Percentiles rank a stretch among this genome's conserved stretches.
These are phyloP conservation scores for Conus betulinus DNA, from an alignment of 1,140 invertebrate genomes.

Conservation along the genomic window DNA sequence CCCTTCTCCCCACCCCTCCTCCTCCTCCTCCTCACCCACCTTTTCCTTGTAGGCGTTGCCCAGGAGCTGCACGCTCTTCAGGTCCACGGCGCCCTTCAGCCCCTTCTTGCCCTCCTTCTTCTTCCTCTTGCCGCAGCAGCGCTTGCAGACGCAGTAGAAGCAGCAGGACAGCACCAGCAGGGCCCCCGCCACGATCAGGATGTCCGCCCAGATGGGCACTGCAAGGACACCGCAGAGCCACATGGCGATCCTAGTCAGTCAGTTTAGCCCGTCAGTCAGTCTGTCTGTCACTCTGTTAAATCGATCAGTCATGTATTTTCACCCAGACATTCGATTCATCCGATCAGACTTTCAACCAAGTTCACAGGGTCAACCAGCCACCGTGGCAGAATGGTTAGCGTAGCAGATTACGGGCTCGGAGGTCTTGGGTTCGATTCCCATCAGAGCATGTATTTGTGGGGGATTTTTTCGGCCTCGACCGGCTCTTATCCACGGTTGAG, in stretches of 20 bases:
- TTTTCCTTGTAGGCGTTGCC: slow-evolving; percentile 97
- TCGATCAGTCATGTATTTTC: no score
- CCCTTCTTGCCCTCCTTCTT: slow-evolving; percentile 88
- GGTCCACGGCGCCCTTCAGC: slow-evolving; percentile 93
- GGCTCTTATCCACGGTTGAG: no score
- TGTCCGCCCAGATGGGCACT: slow-evolving; percentile 74
- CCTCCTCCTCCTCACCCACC: slow-evolving; percentile 78
- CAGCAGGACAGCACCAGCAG: slow-evolving; percentile 88
- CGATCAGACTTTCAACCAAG: no score
- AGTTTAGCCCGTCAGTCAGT: not conserved
- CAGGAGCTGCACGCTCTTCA: slow-evolving; percentile 96
- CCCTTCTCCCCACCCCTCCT: slow-evolving; percentile 80
- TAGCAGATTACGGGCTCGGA: no score
- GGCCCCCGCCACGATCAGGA: slow-evolving; percentile 69
- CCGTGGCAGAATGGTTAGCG: no score
- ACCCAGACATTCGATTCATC: no score
- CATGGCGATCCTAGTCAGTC: not conserved
- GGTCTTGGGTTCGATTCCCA: no score
- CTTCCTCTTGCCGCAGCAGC: slow-evolving; percentile 97
- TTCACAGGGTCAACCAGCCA: no score
- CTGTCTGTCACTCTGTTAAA: no score
- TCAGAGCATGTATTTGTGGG: no score
- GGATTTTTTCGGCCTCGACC: no score
- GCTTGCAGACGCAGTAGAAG: slow-evolving; percentile 94
- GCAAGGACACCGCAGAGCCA: slow-evolving; percentile 49